Percentiles rank a stretch among this genome's conserved stretches.
Conservation (phyloP, 1,140 invertebrate species). For the Lepidurus apus region DNA sequence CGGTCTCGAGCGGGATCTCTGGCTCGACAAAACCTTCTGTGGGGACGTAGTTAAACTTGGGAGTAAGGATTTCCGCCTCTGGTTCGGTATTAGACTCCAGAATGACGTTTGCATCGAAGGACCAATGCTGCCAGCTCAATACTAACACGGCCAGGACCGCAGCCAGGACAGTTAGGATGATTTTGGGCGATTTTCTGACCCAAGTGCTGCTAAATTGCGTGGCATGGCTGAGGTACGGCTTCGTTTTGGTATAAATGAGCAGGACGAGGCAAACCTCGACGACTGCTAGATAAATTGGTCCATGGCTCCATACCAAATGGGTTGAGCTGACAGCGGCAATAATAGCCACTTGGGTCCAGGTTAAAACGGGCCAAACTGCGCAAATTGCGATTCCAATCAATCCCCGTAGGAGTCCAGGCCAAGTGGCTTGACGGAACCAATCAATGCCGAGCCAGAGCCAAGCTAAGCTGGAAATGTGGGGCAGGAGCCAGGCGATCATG, state of each 20-base stretch:
- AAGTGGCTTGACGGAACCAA: constrained; percentile 26
- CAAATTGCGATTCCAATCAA: neutral
- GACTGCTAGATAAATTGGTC: neutral
- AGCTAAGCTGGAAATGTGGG: constrained; percentile 29
- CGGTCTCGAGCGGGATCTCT: neutral
- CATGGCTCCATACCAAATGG: neutral
- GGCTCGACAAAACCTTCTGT: neutral
- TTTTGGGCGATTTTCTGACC: neutral
- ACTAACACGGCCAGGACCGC: neutral
- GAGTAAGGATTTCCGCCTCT: neutral
- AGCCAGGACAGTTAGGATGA: neutral
- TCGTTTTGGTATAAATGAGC: neutral
- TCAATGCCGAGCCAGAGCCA: constrained; percentile 32
- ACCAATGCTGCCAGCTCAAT: neutral
- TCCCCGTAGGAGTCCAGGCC: neutral
- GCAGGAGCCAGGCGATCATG: constrained; percentile 27
- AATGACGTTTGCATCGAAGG: neutral
- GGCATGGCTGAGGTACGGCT: neutral
- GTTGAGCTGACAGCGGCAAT: neutral
- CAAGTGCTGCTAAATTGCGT: neutral
- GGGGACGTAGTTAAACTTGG: neutral
- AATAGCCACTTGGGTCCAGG: neutral
- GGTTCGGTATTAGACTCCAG: neutral
- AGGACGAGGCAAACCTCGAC: neutral
- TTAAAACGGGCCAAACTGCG: neutral